A percentile compares a stretch with the other conserved stretches of the same genome.
These are phyloP conservation scores for Sinelater perroti DNA, from an alignment of 2,888 invertebrate genomes.

Conservation along the genomic window DNA sequence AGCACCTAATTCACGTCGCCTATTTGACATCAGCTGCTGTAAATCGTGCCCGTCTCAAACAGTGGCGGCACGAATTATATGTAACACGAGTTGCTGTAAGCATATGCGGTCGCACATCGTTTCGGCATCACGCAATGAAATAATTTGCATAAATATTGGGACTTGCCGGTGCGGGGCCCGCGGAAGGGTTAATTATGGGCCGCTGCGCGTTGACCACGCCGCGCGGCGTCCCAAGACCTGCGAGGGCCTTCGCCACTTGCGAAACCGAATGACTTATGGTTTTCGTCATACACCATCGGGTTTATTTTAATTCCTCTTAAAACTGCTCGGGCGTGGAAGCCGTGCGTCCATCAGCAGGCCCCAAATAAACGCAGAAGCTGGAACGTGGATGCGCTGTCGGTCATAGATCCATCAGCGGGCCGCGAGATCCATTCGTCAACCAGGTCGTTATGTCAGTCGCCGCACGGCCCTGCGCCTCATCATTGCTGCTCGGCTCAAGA, in stretches of 20 bases:
- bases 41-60: constrained; percentile 43
- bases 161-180: not conserved
- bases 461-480: constrained; percentile 45
- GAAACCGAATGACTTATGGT: constrained; percentile 5
- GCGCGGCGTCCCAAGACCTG: not conserved
- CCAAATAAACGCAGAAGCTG: constrained; percentile 44
- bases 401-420: constrained; percentile 52
- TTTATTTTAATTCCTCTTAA: constrained; percentile 43
- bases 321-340: constrained; percentile 42
- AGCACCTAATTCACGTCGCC: constrained; percentile 47
- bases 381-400: constrained; percentile 47
- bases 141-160: constrained; percentile 17
- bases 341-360: constrained; percentile 44
- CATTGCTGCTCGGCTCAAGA: constrained; percentile 29
- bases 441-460: constrained; percentile 50
- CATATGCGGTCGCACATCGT: constrained; percentile 36
- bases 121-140: constrained; percentile 25
- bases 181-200: not conserved
- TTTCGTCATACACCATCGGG: constrained; percentile 15
- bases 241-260: not conserved
- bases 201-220: not conserved
- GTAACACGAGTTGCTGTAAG: constrained; percentile 35
- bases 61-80: constrained; percentile 41
- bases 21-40: constrained; percentile 45
- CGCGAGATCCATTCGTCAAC: constrained; percentile 53